phyloP scores from a whole-genome alignment of 2,888 invertebrate genomes.

The Conchocele bisecta region DNA sequence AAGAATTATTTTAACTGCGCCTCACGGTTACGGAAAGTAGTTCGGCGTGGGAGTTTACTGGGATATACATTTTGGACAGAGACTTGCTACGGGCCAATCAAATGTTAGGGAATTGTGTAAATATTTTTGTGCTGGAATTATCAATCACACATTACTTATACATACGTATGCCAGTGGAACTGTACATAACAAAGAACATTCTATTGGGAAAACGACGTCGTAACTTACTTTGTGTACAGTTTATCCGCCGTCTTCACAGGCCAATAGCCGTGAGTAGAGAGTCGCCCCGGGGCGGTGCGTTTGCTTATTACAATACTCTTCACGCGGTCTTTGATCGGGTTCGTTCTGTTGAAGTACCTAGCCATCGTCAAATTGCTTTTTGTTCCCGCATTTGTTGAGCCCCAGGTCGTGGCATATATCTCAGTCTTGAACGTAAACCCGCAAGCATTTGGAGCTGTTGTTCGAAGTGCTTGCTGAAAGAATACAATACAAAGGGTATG shows the following conservation, averaged over 20 bases:
- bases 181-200: too few relatives aligned
- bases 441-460: constrained; percentile 1
- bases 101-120: too few relatives aligned
- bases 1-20: too few relatives aligned
- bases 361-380: constrained; percentile 7
- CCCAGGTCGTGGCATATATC: constrained; percentile 37
- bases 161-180: too few relatives aligned
- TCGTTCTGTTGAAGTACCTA: constrained; percentile 17
- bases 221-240: constrained; percentile 28
- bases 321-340: constrained; percentile 12
- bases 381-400: not conserved
- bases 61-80: too few relatives aligned
- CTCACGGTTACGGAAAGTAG: too few relatives aligned
- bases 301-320: constrained; percentile 23
- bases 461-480: constrained; percentile 15
- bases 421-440: constrained; percentile 37
- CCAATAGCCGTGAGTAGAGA: constrained; percentile 40
- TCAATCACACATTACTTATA: too few relatives aligned
- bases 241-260: too few relatives aligned
- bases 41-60: too few relatives aligned
- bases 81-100: too few relatives aligned
- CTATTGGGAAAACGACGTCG: not conserved
- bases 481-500: not conserved
- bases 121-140: too few relatives aligned
- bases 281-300: constrained; percentile 18